Base-by-base conservation (phyloP, 2,888 invertebrate genomes). In the Drosophila picticornis region DNA sequence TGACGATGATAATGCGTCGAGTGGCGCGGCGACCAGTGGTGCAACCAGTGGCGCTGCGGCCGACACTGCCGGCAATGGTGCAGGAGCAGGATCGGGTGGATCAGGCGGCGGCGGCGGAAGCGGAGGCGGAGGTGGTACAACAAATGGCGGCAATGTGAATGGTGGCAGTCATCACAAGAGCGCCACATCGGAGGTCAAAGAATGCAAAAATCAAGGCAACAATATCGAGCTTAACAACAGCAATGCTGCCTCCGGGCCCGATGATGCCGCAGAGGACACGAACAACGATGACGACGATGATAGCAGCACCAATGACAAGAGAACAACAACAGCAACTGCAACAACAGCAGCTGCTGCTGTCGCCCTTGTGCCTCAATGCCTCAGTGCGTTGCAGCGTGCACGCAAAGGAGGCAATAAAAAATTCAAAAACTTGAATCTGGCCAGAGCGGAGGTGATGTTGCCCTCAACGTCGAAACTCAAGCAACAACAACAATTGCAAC, bases 351-450 rank as follows among this genome's bases (percentile, higher is more conserved):
- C 36, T 36, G 68, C 36, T 25, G 64, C 67, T 43, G 55, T 59
- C 53, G 64, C 63, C 73, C 64, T 73, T 66, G 67, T 72, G 48
- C 50, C 72, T 40, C 40, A 40, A 10, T 63, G 69, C 27, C 72
- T 73, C 48, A 76, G 72, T 51, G 75, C 83, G 43, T 68, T 90
- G 65, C 88, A 88, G 58, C 83, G 84, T 40, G 86, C 81, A 78
- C 88, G 87, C 68, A 86, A 84, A 64, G 79, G 82, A 62, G 79
- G 90, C 81, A 91, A 90, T 84, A 91, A 88, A 77, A 92, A 92
- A 84, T 92, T 92, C 66, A 91, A 92, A 85, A 92, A 92, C 83
- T 87, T 92, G 81, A 92, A 91, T 85, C 83, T 91, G 84, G 87
- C 90, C 77, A 86, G 91, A 79, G 85, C 82, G 61, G 92, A 92